Evolutionary conservation across 2,888 invertebrate genomes (phyloP), one percentile per base, ranked within the genome.

Genomic region (Xylocampa areola): DNA sequence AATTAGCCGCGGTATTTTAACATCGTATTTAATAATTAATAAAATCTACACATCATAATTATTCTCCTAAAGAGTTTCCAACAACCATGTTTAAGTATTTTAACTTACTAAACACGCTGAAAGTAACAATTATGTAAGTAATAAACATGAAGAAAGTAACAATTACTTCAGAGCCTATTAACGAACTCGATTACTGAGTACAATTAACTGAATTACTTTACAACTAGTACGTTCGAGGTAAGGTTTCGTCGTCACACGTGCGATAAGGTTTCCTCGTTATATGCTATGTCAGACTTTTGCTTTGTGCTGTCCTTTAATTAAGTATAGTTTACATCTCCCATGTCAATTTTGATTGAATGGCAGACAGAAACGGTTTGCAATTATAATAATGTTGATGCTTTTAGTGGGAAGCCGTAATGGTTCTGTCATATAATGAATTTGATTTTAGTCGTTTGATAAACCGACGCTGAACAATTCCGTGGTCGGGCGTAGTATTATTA

Each of bases 191-290:
- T 63, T 66, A 44, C 47, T 29, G 32, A 39, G 33, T 40, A 30
- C 68, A 44, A 58, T 59, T 63, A 67, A 58, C 29, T 39, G 14
- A 48, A 50, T 45, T 39, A 62, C 58, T 62, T 47, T 65, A 57
- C 67, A 48, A 58, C 67, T 65, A 37, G 36, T 8, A 48, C 29
- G 37, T 33, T 57, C 4, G 1, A 4, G 21, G n/a, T n/a, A n/a
- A n/a, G n/a, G n/a, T n/a, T n/a, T 14, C 10, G 11, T 14, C 35
- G 40, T 62, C 40, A 39, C 43, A 59, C 43, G 14, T 40, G 16
- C 6, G 16, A 29, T 7, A n/a, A 35, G 23, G 21, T 33, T 27
- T 32, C 17, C 10, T 17, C 11, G 30, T 45, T 45, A 36, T 60
- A 44, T 40, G 30, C 19, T 50, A 21, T 25, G 33, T 32, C 17